These are phyloP conservation scores for Agrochola lota DNA, from an alignment of 2,888 invertebrate genomes.

Conservation along the genomic window DNA sequence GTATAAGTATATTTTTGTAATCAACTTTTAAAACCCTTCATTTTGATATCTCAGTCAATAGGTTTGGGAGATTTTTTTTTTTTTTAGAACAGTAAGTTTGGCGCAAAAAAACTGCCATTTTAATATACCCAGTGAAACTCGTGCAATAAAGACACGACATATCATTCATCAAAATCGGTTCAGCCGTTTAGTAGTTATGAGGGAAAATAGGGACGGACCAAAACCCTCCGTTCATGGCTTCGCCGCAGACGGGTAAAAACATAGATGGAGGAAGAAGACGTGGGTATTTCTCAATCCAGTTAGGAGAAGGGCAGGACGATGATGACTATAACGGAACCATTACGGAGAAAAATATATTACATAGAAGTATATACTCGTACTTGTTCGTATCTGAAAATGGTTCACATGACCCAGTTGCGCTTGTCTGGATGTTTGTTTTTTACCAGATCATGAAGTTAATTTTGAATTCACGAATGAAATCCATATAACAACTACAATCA, in stretches of 20 bases:
- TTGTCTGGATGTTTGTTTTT: conserved; percentile 38
- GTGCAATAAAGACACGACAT: too few species aligned
- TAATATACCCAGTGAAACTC: too few species aligned
- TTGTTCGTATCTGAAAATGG: conserved; percentile 3
- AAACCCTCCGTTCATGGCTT: too few species aligned
- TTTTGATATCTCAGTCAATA: too few species aligned
- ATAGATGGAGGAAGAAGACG: background rate
- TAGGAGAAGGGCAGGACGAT: background rate
- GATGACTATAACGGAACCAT: background rate
- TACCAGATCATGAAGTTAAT: conserved; percentile 38
- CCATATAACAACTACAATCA: conserved; percentile 20
- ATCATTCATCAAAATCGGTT: too few species aligned
- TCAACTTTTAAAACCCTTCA: too few species aligned
- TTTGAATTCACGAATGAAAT: conserved; percentile 33
- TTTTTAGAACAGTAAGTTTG: too few species aligned
- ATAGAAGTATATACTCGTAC: background rate
- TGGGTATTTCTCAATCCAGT: background rate
- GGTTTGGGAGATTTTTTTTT: too few species aligned
- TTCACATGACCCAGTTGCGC: conserved; percentile 10
- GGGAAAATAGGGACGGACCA: too few species aligned
- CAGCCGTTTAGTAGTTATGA: too few species aligned
- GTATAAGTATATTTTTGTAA: too few species aligned
- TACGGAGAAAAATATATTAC: background rate
- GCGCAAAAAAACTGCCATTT: too few species aligned
- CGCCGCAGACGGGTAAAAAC: background rate